phyloP scores from a whole-genome alignment of 2,888 invertebrate genomes.

The Oscheius onirici region DNA sequence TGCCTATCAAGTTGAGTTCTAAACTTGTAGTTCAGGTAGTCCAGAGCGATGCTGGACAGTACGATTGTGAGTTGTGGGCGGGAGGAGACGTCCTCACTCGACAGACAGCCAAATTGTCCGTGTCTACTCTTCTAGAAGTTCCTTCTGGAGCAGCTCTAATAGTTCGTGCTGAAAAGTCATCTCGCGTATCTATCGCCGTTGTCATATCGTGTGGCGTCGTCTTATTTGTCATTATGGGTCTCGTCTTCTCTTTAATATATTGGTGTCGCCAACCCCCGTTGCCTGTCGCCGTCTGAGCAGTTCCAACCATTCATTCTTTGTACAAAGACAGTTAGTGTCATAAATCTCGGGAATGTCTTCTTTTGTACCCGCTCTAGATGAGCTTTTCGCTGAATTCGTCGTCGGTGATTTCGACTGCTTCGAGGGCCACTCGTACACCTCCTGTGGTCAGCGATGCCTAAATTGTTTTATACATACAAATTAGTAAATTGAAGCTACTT shows the following conservation, averaged over 20 bases:
- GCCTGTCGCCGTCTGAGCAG: conserved; percentile 11
- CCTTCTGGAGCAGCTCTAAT: conserved; percentile 18
- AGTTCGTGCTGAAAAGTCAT: neutral
- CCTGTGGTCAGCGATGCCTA: conserved; percentile 24
- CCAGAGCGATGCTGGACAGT: conserved; percentile 45
- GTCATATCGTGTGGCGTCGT: neutral
- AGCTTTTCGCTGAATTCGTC: conserved; percentile 33
- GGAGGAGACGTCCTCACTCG: conserved; percentile 39
- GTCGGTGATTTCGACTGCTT: conserved; percentile 23
- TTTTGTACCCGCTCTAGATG: conserved; percentile 18
- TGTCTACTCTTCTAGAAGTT: neutral
- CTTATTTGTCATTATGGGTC: neutral
- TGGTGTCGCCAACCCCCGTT: neutral
- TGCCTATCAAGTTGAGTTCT: neutral
- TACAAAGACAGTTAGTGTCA: conserved; percentile 22
- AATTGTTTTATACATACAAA: neutral
- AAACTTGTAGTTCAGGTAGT: conserved; percentile 8
- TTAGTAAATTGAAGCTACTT: neutral
- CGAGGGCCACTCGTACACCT: conserved; percentile 21
- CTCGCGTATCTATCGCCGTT: neutral
- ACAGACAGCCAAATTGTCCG: conserved; percentile 33
- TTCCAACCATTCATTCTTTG: conserved; percentile 20
- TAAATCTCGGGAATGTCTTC: conserved; percentile 4
- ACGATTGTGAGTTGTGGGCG: conserved; percentile 55
- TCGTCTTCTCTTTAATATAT: neutral